phyloP scores from a whole-genome alignment of 2,113 vertebrate genomes.

The Taurulus bubalis region DNA sequence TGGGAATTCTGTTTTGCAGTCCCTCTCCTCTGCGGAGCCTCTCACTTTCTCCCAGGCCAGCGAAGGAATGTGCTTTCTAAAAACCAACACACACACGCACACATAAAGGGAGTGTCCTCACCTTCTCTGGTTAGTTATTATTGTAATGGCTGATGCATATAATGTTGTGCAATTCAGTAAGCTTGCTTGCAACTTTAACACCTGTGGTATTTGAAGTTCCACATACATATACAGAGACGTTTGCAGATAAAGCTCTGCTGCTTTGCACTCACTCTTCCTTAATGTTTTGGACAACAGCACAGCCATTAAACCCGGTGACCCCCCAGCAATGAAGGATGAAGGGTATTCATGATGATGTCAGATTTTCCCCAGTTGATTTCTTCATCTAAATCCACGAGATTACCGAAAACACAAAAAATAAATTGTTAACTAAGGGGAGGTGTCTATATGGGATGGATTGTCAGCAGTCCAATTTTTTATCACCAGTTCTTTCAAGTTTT shows the following conservation, averaged over 20 bases:
- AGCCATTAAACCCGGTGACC: conserved; percentile 28
- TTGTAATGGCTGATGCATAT: conserved; percentile 45
- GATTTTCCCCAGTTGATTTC: conserved; percentile 63
- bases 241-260: conserved; percentile 15
- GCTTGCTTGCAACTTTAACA: conserved; percentile 25
- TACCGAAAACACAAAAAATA: conserved; percentile 63
- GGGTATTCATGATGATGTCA: conserved; percentile 61
- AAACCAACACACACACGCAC: conserved; percentile 28
- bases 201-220: conserved; percentile 2
- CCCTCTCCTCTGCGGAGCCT: conserved; percentile 53
- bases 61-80: conserved; percentile 65
- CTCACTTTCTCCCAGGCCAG: conserved; percentile 65
- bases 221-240: background rate
- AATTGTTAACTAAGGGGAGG: conserved; percentile 30
- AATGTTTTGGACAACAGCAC: conserved; percentile 21
- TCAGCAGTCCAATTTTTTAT: conserved; percentile 61
- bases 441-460: conserved; percentile 26
- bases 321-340: conserved; percentile 11
- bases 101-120: conserved; percentile 39
- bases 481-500: conserved; percentile 64
- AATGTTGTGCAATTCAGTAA: conserved; percentile 35
- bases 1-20: conserved; percentile 63
- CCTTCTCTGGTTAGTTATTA: conserved; percentile 50
- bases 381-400: conserved; percentile 61
- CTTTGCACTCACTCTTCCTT: conserved; percentile 6